These are phyloP conservation scores for Artibeus jamaicensis DNA, from an alignment of 2,797 vertebrate genomes.

Conservation along the genomic window DNA sequence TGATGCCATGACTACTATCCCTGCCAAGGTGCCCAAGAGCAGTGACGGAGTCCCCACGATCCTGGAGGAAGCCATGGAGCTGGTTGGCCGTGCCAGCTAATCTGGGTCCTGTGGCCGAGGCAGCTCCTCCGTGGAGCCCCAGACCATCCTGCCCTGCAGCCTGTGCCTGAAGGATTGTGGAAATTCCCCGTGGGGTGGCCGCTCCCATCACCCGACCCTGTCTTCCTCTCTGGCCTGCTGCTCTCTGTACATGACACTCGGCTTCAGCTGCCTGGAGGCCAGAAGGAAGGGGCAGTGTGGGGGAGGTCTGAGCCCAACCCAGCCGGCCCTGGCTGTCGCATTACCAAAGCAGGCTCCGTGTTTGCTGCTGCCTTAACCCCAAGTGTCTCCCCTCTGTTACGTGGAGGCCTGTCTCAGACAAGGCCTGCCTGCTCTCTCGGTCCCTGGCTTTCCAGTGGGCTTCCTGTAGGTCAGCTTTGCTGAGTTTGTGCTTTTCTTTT, in stretches of 20 bases:
- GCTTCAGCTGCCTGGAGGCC: slow-evolving; percentile 61
- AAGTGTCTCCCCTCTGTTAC: slow-evolving; percentile 41
- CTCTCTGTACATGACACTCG: slow-evolving; percentile 47
- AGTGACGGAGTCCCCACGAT: neutral
- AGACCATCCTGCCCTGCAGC: slow-evolving; percentile 55
- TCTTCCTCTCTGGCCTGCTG: slow-evolving; percentile 58
- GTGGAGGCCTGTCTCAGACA: slow-evolving; percentile 38
- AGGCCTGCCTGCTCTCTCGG: slow-evolving; percentile 30
- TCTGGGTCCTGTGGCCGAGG: neutral
- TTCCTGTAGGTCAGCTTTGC: slow-evolving; percentile 46
- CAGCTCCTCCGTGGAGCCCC: neutral
- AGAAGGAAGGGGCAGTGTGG: slow-evolving; percentile 21
- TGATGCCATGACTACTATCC: slow-evolving; percentile 74
- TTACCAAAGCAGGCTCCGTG: slow-evolving; percentile 65
- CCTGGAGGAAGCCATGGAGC: slow-evolving; percentile 63
- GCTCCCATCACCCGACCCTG: slow-evolving; percentile 3
- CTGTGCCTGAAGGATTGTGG: slow-evolving; percentile 4
- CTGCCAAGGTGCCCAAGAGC: slow-evolving; percentile 57
- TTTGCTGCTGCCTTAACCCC: slow-evolving; percentile 78
- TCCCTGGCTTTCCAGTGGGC: slow-evolving; percentile 19
- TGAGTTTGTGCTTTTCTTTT: slow-evolving; percentile 54
- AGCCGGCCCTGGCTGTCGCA: slow-evolving; percentile 41
- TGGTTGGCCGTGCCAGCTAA: slow-evolving; percentile 71
- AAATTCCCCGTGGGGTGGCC: neutral
- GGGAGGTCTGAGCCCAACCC: neutral